Evolutionary conservation across 1,140 invertebrate genomes (phyloP).

Genomic region (Asobara japonica): DNA sequence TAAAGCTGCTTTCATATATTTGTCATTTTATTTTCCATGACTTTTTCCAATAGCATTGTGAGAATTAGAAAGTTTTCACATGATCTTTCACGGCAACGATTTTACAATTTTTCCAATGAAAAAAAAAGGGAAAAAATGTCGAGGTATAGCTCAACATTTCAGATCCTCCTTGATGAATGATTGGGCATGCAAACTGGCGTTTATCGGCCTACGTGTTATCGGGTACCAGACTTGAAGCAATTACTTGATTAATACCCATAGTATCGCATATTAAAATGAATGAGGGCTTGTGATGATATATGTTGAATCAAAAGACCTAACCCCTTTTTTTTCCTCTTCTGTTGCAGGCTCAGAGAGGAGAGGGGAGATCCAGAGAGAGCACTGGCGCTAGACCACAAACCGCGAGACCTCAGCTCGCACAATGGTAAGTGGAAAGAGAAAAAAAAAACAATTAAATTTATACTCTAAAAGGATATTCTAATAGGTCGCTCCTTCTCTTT

Average conservation of each 20-base stretch:
- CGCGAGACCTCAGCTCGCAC: slow-evolving; percentile 82
- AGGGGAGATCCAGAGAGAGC: slow-evolving; percentile 81
- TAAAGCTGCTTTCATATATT: neutral
- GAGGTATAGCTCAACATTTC: neutral
- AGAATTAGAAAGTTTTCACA: slow-evolving; percentile 7
- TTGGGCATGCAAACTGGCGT: slow-evolving; percentile 47
- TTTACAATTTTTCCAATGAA: neutral
- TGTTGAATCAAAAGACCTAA: neutral
- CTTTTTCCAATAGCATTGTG: neutral
- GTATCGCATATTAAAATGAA: slow-evolving; percentile 5
- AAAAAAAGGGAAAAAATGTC: neutral
- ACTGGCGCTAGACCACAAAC: slow-evolving; percentile 81
- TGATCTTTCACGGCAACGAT: neutral
- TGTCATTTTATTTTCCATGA: neutral
- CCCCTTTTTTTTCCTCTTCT: slow-evolving; percentile 46
- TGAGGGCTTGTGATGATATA: neutral
- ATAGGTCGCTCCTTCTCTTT: slow-evolving; percentile 8
- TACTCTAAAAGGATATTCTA: neutral
- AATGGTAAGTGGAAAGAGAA: slow-evolving; percentile 74
- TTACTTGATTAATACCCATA: slow-evolving; percentile 62
- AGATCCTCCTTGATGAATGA: slow-evolving; percentile 1
- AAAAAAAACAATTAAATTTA: neutral
- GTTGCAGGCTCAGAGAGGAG: slow-evolving; percentile 85
- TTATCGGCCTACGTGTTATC: slow-evolving; percentile 59
- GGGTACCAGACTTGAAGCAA: slow-evolving; percentile 54